phyloP scores from a whole-genome alignment of 2,113 vertebrate genomes.

The Eclectus roratus region DNA sequence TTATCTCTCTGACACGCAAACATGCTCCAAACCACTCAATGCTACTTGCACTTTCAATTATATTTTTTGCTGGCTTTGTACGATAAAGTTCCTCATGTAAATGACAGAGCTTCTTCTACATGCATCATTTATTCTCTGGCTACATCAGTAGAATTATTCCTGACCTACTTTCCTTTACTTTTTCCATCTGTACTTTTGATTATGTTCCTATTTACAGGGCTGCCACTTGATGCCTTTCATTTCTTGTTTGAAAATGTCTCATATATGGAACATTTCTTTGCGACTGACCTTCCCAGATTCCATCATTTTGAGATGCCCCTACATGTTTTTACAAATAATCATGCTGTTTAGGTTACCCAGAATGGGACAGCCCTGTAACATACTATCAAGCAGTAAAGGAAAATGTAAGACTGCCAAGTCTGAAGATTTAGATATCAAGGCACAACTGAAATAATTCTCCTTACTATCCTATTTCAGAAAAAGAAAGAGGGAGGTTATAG shows the following conservation, averaged over 20 bases:
- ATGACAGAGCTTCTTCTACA: background rate
- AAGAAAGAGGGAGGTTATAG: background rate
- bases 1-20: background rate
- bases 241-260: background rate
- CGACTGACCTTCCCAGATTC: background rate
- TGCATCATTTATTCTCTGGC: background rate
- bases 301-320: background rate
- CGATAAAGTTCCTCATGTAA: background rate
- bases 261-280: background rate
- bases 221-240: background rate
- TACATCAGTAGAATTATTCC: background rate
- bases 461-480: background rate
- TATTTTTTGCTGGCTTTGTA: background rate
- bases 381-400: background rate
- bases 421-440: background rate
- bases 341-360: background rate
- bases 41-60: background rate
- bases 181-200: constrained; percentile 23
- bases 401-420: background rate
- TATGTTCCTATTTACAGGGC: background rate
- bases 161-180: constrained; percentile 8
- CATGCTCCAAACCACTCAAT: background rate
- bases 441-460: background rate
- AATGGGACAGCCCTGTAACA: background rate
- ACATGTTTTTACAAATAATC: background rate